Evolutionary conservation across 2,888 invertebrate genomes (phyloP), one percentile per base, ranked within the genome.

Genomic region (Incurvaria masculella): DNA sequence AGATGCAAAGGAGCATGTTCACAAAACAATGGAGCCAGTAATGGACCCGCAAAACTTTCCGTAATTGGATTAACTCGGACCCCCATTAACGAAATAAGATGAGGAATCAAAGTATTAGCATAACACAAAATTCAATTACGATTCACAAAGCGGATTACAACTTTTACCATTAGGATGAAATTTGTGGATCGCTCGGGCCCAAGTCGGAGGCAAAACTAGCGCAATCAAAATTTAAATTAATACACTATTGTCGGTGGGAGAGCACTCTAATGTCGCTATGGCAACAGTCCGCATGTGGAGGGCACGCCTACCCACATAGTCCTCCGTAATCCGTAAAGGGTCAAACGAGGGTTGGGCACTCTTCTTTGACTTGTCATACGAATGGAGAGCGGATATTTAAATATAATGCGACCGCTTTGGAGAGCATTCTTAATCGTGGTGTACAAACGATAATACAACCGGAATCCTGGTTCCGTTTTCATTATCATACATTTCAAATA

Each of bases 91-190:
- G 68, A 74, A 75, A 76, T 76, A 76, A 76, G 74, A 76, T 76
- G 74, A 73, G 75, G 75, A 76, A 76, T 76, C 75, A 76, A 69
- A 72, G 75, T 74, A 78, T 78, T 78, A 76, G 72, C 78, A 78
- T 78, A 76, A 76, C 76, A 76, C 74, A 70, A 68, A 74, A 76
- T 78, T 76, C 76, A 75, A 78, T 78, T 78, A 75, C 70, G 71
- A 68, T 68, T 64, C 68, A 76, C 76, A 78, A 76, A 78, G 75
- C 75, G 76, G 75, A 78, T 78, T 76, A 78, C 72, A 76, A 76
- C 75, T 76, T 78, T 75, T 72, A 76, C 73, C 75, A 73, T 74
- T 72, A 72, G 66, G 68, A 69, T 65, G 70, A 75, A 73, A 73
- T 76, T 73, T 63, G 66, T 67, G 8, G 33, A 6, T 33, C 33